Percentiles rank a stretch among this genome's conserved stretches.
phyloP scores from a whole-genome alignment of 2,113 vertebrate species.

The Oriolus oriolus region DNA sequence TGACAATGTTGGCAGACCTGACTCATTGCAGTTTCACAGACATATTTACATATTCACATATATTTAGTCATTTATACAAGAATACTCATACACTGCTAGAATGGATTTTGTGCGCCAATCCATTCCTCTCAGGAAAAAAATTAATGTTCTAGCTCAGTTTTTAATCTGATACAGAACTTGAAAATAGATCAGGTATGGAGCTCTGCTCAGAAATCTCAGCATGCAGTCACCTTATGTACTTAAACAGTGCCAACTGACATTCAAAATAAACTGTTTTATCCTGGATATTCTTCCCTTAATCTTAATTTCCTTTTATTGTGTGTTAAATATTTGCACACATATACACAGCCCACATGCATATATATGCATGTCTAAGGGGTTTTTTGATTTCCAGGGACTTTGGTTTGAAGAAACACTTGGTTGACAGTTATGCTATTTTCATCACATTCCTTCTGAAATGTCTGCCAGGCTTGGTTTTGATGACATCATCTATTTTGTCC shows the following conservation, averaged over 20 bases:
- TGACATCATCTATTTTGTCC: neutral
- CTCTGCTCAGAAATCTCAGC: neutral
- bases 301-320: neutral
- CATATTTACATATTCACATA: neutral
- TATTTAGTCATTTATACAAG: neutral
- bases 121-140: neutral
- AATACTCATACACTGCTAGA: neutral
- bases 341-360: rapidly evolving
- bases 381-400: neutral
- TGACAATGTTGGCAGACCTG: neutral
- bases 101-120: neutral
- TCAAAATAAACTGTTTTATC: neutral
- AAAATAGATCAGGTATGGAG: neutral
- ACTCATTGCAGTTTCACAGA: neutral
- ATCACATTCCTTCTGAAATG: neutral
- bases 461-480: neutral
- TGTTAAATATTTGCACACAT: neutral
- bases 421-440: neutral
- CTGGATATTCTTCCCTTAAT: neutral
- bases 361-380: neutral
- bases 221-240: neutral
- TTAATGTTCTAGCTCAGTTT: neutral
- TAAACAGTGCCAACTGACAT: neutral
- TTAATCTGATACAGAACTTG: neutral
- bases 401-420: neutral